These are phyloP conservation scores for Electrona antarctica DNA, from an alignment of 2,113 vertebrate species.

Conservation along the genomic window DNA sequence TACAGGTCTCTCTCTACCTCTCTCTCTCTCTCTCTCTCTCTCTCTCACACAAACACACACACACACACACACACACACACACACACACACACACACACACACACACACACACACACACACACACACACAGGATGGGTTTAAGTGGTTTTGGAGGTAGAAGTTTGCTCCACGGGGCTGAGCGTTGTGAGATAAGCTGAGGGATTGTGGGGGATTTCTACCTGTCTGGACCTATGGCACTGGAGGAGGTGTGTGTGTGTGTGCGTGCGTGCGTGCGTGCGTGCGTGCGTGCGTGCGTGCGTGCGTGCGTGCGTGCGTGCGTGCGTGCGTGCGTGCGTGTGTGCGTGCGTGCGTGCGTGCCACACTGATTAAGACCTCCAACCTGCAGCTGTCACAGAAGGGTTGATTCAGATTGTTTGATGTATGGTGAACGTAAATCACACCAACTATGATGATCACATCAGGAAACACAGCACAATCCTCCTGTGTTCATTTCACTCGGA, in stretches of 20 bases:
- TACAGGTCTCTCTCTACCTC: not conserved
- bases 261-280: conserved; percentile 18
- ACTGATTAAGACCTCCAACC: conserved; percentile 59
- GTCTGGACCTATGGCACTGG: conserved; percentile 36
- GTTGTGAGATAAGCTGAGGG: conserved; percentile 14
- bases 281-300: not conserved
- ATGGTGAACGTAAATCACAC: conserved; percentile 50
- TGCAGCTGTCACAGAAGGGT: conserved; percentile 48
- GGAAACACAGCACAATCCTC: conserved; percentile 9
- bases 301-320: conserved; percentile 11
- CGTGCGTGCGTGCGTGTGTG: not conserved
- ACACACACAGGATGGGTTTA: conserved; percentile 1
- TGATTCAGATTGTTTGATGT: conserved; percentile 56
- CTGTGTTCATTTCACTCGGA: too few species aligned
- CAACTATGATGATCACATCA: conserved; percentile 27
- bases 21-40: not conserved
- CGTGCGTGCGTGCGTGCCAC: conserved; percentile 19
- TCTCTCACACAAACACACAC: conserved; percentile 1
- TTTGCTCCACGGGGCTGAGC: not conserved
- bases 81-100: not conserved
- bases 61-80: not conserved
- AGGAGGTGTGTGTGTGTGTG: conserved; percentile 5
- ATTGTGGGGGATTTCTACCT: conserved; percentile 58
- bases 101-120: conserved; percentile 15
- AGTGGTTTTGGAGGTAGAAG: conserved; percentile 32